Percentiles rank a stretch among this genome's conserved stretches.
Conservation (phyloP, 2,797 vertebrate genomes). For the Tapirus indicus region DNA sequence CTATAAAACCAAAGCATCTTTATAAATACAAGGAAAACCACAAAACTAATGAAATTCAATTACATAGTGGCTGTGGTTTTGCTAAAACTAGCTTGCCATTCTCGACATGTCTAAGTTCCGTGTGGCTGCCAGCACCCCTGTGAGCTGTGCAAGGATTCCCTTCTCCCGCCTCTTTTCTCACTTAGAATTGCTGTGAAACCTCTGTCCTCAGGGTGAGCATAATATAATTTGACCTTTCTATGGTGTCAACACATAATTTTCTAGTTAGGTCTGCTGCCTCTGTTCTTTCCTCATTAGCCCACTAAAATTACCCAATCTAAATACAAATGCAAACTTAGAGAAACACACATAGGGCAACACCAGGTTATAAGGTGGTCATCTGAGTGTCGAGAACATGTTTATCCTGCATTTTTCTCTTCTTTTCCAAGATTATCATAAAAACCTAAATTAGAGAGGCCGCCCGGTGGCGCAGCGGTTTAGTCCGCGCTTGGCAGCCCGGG, state of each 20-base stretch:
- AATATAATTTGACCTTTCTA: not conserved
- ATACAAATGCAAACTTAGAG: not conserved
- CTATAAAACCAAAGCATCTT: conserved; percentile 9
- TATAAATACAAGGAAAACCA: not conserved
- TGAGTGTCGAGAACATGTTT: not conserved
- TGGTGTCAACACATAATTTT: not conserved
- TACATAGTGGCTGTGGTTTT: not conserved
- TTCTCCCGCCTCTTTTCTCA: not conserved
- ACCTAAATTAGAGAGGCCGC: conserved; percentile 6
- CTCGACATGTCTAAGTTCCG: not conserved
- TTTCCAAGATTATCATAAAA: conserved; percentile 12
- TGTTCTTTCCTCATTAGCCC: not conserved
- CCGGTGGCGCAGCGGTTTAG: too few species aligned
- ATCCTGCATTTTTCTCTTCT: not conserved
- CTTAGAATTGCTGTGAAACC: not conserved
- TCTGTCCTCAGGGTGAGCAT: not conserved
- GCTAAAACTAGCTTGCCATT: not conserved
- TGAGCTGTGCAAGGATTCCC: not conserved
- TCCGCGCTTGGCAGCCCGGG: too few species aligned
- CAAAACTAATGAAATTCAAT: not conserved
- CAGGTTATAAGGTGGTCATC: not conserved
- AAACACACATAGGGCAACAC: not conserved
- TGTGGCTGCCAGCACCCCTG: rapidly evolving
- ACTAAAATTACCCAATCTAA: not conserved
- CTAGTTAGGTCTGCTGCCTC: not conserved